phyloP scores from a whole-genome alignment of 2,888 invertebrate species.

The Selenia dentaria region DNA sequence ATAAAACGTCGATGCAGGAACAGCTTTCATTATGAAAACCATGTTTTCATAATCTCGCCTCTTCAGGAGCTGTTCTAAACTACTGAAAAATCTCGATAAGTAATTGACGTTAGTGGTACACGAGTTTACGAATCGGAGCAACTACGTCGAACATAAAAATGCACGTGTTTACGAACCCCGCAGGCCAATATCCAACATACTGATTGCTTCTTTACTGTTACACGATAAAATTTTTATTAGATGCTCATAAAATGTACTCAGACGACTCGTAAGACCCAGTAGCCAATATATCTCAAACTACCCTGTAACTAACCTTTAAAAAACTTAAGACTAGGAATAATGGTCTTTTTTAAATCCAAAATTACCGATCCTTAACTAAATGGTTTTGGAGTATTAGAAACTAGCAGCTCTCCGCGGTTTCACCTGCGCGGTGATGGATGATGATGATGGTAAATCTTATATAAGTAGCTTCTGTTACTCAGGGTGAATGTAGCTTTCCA shows the following conservation, averaged over 20 bases:
- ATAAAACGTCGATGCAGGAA: too few species aligned
- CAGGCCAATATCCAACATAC: constrained; percentile 80
- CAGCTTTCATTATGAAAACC: too few species aligned
- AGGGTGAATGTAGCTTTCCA: too few species aligned
- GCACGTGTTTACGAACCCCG: constrained; percentile 81
- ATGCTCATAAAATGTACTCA: constrained; percentile 78
- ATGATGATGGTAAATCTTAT: too few species aligned
- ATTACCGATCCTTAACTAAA: constrained; percentile 21
- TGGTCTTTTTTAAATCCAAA: constrained; percentile 18
- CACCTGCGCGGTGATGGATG: too few species aligned
- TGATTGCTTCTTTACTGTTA: constrained; percentile 85
- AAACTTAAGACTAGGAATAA: constrained; percentile 54
- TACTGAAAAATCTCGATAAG: constrained; percentile 26
- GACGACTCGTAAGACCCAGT: constrained; percentile 76
- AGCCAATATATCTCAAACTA: constrained; percentile 80
- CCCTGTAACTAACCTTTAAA: constrained; percentile 76
- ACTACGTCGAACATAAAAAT: constrained; percentile 72
- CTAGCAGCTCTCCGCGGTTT: too few species aligned
- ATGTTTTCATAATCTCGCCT: constrained; percentile 5
- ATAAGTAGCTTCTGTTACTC: too few species aligned
- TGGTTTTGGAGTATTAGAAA: constrained; percentile 11
- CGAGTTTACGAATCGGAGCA: constrained; percentile 61
- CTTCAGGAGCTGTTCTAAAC: constrained; percentile 13
- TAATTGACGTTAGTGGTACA: constrained; percentile 50
- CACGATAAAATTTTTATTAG: constrained; percentile 83